Percentiles rank a stretch among this genome's conserved stretches.
Evolutionary conservation across 2,888 invertebrate species (phyloP).

Genomic region (Sarcophaga subvicina): DNA sequence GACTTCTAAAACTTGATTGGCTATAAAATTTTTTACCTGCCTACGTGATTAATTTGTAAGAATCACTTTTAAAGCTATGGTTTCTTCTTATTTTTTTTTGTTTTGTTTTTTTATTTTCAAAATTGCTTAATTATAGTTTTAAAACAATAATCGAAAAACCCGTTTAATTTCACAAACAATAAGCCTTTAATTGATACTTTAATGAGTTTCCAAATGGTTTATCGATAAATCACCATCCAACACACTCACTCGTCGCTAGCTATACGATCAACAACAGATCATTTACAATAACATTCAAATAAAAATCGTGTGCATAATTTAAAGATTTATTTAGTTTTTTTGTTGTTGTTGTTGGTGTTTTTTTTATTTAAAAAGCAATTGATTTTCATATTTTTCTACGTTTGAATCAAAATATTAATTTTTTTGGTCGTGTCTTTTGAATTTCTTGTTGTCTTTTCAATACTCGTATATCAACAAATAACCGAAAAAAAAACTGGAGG

Average conservation of each 20-base stretch:
- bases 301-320: conserved; percentile 47
- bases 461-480: not conserved
- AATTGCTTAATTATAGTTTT: not conserved
- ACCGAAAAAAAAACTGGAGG: conserved; percentile 29
- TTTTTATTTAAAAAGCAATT: not conserved
- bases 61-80: not conserved
- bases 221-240: conserved; percentile 55
- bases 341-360: not conserved
- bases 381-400: conserved; percentile 40
- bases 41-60: too few species aligned
- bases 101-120: not conserved
- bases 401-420: conserved; percentile 11
- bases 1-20: too few species aligned
- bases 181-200: conserved; percentile 49
- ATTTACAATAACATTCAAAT: conserved; percentile 37
- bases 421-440: not conserved
- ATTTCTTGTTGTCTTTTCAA: too few species aligned
- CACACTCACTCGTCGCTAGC: not conserved
- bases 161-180: not conserved
- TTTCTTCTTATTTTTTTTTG: not conserved
- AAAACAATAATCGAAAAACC: not conserved
- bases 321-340: conserved; percentile 38
- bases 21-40: too few species aligned
- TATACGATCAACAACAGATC: conserved; percentile 28
- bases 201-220: conserved; percentile 43